Evolutionary conservation across 2,888 invertebrate genomes (phyloP), one percentile per base, ranked within the genome.

Genomic region (Molorchus minor): DNA sequence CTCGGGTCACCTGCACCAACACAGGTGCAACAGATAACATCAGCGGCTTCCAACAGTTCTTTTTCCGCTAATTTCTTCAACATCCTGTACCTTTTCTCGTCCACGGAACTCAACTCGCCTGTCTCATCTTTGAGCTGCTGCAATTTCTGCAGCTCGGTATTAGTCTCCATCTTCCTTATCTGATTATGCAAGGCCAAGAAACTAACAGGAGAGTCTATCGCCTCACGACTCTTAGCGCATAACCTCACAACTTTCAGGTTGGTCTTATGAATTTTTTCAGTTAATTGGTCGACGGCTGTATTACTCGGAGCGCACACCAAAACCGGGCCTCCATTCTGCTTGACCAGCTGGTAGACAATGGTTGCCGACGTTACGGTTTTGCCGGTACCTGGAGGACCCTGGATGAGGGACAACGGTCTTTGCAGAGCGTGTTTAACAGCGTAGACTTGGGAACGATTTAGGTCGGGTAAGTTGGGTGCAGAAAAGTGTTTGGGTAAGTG

Each of bases 331-430:
- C 94, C 94, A 70, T 91, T 95, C 77, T 97, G 96, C 74, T 96
- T 92, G 0, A 95, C 96, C 56, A 99, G 83, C 78, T 99, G 99
- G 79, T 98, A 99, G 1, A 99, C 99, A 68, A 99, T 96, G 0
- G 98, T 98, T 0, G 99, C 99, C 0, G 98, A 98, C 0, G 99
- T 99, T 0, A 99, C 99, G 0, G 99, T 99, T 82, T 99, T 99
- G 3, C 98, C 98, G 0, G 98, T 98, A 45, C 96, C 96, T 0
- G 98, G 97, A 0, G 95, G 95, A 0, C 96, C 98, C 84, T 99
- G 99, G 76, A 99, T 99, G 25, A 99, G 82, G 19, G 96, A 96
- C 15, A 99, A 83, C 0, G 98, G 98, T 3, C 97, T 87, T 78
- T 98, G 98, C 1, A 99, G 85, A 0, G 98, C 98, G 77, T 98